A percentile compares a stretch with the other conserved stretches of the same genome.
These are phyloP conservation scores for Hyla sarda DNA, from an alignment of 2,113 vertebrate species.

Conservation along the genomic window DNA sequence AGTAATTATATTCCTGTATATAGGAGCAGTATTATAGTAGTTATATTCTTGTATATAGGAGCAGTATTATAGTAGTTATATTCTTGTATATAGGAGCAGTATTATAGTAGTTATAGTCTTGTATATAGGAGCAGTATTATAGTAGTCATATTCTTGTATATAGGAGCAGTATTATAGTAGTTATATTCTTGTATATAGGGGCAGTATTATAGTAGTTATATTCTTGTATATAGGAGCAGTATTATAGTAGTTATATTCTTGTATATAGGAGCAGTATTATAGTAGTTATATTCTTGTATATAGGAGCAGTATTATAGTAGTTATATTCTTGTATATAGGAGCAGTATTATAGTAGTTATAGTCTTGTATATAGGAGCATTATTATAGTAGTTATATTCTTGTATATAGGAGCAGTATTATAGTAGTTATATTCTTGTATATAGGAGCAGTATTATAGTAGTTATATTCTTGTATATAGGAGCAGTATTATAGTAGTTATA, in stretches of 20 bases:
- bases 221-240: not conserved
- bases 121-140: no score
- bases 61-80: not conserved
- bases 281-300: slow-evolving; percentile 1
- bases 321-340: no score
- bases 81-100: not conserved
- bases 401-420: not conserved
- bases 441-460: not conserved
- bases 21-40: not conserved
- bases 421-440: not conserved
- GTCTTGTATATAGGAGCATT: no score
- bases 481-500: no score
- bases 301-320: no score
- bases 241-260: not conserved
- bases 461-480: not conserved
- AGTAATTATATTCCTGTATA: no score
- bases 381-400: slow-evolving; percentile 8
- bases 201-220: not conserved
- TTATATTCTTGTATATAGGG: not conserved
- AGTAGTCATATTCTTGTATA: no score
- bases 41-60: not conserved
- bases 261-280: not conserved
- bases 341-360: not conserved
- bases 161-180: not conserved
- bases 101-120: no score